Evolutionary conservation across 2,888 invertebrate genomes (phyloP).

Genomic region (Tortrix viridana): DNA sequence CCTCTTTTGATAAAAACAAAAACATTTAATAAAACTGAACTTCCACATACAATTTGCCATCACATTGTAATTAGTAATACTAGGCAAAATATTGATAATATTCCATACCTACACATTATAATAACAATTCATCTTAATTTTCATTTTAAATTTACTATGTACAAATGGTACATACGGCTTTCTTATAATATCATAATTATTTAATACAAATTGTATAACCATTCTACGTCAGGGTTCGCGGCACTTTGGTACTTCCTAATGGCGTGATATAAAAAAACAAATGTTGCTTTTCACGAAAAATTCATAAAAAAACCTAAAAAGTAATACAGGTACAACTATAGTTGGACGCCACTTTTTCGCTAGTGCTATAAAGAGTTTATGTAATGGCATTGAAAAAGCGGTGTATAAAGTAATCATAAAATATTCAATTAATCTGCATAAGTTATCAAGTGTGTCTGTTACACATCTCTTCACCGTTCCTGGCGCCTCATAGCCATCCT

Average conservation of each 20-base stretch:
- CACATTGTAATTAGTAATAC: constrained; percentile 52
- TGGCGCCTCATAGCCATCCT: neutral
- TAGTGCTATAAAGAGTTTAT: no score
- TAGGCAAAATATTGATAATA: constrained; percentile 62
- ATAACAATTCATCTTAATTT: constrained; percentile 19
- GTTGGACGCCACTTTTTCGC: neutral
- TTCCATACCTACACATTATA: constrained; percentile 43
- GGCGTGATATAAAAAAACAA: neutral
- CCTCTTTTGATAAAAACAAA: constrained; percentile 50
- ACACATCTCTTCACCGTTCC: no score
- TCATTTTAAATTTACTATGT: constrained; percentile 18
- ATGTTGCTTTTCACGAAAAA: constrained; percentile 1
- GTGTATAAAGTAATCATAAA: no score
- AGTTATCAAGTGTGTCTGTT: no score
- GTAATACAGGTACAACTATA: constrained; percentile 22
- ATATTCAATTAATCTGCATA: no score
- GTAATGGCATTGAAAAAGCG: no score
- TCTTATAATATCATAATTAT: constrained; percentile 10
- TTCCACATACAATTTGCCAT: constrained; percentile 73
- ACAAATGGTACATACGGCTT: constrained; percentile 23
- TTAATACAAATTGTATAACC: constrained; percentile 1
- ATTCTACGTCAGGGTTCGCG: neutral
- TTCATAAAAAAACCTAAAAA: constrained; percentile 11
- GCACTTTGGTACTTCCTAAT: constrained; percentile 9
- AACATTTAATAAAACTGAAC: constrained; percentile 74